Evolutionary conservation across 2,797 vertebrate genomes (phyloP), one percentile per base, ranked within the genome.

Genomic region (Betta splendens): DNA sequence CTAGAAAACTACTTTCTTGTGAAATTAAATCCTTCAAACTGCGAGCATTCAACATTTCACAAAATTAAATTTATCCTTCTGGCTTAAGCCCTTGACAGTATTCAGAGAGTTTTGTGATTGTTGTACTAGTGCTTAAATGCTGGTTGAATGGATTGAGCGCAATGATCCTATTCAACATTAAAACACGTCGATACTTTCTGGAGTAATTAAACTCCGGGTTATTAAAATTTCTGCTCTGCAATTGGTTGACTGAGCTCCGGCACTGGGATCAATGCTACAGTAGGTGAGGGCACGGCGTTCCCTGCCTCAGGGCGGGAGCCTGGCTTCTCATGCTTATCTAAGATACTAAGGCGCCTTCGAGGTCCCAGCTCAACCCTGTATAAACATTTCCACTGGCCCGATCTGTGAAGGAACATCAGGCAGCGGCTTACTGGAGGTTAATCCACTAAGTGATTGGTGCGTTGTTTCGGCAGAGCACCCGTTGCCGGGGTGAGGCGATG

Each of bases 401-500:
- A 88, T 85, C 83, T 75, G 80, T 85, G 74, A 86, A 67, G 37
- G 80, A 87, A 78, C 81, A 77, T 84, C 65, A 72, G 73, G 77
- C 61, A 33, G 75, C 67, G 50, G 76, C 77, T 79, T 69, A 82
- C 77, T 70, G 77, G 65, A 65, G 79, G 52, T 74, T 89, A 85
- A 90, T 88, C 83, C 82, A 55, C 75, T 66, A 85, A 86, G 81
- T 81, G 84, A 88, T 86, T 72, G 33, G 50, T 48, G 20, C 65
- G 85, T 80, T 69, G 60, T 80, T 88, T 85, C 75, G 22, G 75
- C 81, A 73, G 65, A 57, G 67, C 80, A 75, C 63, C 75, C 60
- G 60, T 73, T 59, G 71, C 49, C 15, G 54, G 71, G 86, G 89
- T 89, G 90, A 72, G 74, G 72, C 73, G 75, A 88, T 91, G 83